Evolutionary conservation across 53 echinoderm and acorn worm genomes (phyloP).

Genomic region (Zoroaster sp.): DNA sequence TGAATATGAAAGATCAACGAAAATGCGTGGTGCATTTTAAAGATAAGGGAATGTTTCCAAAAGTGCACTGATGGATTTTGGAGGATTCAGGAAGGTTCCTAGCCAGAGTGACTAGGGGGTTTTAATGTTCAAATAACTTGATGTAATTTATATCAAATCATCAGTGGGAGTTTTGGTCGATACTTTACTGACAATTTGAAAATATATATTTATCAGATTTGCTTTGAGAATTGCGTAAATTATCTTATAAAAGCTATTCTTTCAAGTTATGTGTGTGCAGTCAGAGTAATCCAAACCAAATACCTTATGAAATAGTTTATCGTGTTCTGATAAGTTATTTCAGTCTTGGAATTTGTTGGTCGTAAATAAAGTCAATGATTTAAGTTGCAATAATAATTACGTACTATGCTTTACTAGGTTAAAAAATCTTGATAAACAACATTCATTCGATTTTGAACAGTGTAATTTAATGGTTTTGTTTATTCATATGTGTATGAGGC

Average conservation of each 20-base stretch:
- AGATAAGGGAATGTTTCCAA: no score
- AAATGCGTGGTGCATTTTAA: no score
- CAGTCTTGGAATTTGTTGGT: no score
- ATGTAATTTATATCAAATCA: no score
- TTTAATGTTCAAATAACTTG: no score
- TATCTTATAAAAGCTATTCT: neutral
- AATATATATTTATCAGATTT: neutral
- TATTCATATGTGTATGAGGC: conserved; percentile 1
- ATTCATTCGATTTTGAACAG: neutral
- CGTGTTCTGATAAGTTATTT: no score
- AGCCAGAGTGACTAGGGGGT: no score
- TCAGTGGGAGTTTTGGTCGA: no score
- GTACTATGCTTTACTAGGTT: neutral
- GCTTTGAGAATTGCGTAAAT: neutral
- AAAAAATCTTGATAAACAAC: neutral
- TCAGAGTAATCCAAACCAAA: neutral
- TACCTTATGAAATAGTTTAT: no score
- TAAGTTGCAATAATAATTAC: neutral
- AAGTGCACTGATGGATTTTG: no score
- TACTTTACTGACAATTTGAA: neutral
- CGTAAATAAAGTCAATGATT: neutral
- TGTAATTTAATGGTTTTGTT: neutral
- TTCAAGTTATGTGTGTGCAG: neutral
- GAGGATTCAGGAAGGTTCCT: no score
- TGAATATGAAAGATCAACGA: no score